These are phyloP conservation scores for Natator depressus DNA, from an alignment of 2,113 vertebrate genomes.

Conservation along the genomic window DNA sequence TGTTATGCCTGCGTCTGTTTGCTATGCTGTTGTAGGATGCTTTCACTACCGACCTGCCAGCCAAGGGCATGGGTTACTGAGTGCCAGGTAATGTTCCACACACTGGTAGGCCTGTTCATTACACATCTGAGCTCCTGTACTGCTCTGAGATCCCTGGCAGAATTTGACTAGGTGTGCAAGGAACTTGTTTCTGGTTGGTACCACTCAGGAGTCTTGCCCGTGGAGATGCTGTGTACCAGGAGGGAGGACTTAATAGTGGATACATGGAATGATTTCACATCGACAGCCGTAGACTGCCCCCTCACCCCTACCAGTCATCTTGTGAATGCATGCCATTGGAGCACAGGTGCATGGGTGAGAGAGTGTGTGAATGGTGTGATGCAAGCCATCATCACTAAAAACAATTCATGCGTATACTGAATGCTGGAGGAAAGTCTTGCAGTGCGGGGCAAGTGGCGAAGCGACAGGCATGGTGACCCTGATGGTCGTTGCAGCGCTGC, in stretches of 20 bases:
- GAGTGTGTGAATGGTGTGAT: too few relatives aligned
- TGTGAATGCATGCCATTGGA: background rate
- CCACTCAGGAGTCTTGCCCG: background rate
- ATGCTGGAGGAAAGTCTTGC: too few relatives aligned
- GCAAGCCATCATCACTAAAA: too few relatives aligned
- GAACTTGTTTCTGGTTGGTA: background rate
- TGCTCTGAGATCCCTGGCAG: background rate
- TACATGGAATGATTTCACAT: background rate
- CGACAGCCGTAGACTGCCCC: background rate
- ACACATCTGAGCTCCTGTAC: background rate
- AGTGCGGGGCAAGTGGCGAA: too few relatives aligned
- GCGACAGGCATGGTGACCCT: too few relatives aligned
- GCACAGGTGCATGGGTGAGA: background rate
- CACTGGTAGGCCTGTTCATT: background rate
- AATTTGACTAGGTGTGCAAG: background rate
- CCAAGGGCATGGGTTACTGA: background rate
- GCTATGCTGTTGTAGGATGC: background rate
- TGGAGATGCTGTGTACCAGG: background rate
- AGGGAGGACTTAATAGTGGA: background rate
- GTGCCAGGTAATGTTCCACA: background rate
- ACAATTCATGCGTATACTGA: too few relatives aligned
- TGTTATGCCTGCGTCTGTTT: background rate
- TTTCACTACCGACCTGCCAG: too few relatives aligned
- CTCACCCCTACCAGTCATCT: background rate
- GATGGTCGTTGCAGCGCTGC: too few relatives aligned